Conservation (phyloP, 1,140 invertebrate genomes). For the Drosophila saltans region DNA sequence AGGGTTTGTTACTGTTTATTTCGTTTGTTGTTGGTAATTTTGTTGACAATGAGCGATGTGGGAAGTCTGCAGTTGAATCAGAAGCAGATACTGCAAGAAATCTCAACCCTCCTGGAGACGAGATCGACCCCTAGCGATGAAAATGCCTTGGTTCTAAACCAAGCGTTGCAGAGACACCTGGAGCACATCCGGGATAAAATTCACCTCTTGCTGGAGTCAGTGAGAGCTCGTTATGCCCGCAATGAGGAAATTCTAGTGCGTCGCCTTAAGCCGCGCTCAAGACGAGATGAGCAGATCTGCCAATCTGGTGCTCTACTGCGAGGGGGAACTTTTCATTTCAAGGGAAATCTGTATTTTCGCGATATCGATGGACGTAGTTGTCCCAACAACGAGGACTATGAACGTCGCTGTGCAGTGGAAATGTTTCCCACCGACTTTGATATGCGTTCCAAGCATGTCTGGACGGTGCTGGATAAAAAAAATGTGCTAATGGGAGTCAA, state of each 20-base stretch:
- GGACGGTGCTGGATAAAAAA: slow-evolving; percentile 72
- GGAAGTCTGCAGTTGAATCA: slow-evolving; percentile 18
- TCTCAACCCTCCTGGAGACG: slow-evolving; percentile 28
- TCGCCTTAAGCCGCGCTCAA: slow-evolving; percentile 36
- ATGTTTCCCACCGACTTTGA: slow-evolving; percentile 80
- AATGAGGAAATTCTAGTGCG: slow-evolving; percentile 60
- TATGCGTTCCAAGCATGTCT: slow-evolving; percentile 58
- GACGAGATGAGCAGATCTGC: slow-evolving; percentile 12
- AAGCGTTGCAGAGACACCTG: slow-evolving; percentile 54
- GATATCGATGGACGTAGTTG: slow-evolving; percentile 67
- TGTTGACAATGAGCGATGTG: slow-evolving; percentile 38
- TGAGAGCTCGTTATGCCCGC: slow-evolving; percentile 48
- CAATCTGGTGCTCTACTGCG: slow-evolving; percentile 53
- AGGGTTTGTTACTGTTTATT: background rate
- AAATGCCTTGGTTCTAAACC: slow-evolving; percentile 53
- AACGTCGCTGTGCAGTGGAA: slow-evolving; percentile 57
- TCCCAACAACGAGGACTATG: slow-evolving; percentile 77
- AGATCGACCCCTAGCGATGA: slow-evolving; percentile 10
- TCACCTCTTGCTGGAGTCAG: slow-evolving; percentile 35
- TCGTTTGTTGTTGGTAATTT: background rate
- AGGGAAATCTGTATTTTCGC: slow-evolving; percentile 77
- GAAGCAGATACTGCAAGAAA: slow-evolving; percentile 45
- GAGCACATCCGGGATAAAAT: slow-evolving; percentile 40
- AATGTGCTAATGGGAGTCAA: slow-evolving; percentile 72
- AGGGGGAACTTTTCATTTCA: slow-evolving; percentile 71